Percentiles rank a stretch among this genome's conserved stretches.
Evolutionary conservation across 2,113 vertebrate genomes (phyloP).

Genomic region (Fregata magnificens): DNA sequence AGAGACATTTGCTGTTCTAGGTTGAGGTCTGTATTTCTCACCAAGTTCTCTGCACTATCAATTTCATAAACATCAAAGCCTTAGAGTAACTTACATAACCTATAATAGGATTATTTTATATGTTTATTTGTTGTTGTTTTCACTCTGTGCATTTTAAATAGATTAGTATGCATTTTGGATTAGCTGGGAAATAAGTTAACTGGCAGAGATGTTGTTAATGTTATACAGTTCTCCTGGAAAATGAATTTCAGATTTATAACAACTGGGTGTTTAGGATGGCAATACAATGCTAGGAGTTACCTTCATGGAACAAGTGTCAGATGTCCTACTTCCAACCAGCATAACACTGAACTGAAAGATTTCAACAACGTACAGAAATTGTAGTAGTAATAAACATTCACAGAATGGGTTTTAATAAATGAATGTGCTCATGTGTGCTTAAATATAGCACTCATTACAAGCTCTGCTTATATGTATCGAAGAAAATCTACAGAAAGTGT

Average conservation of each 20-base stretch:
- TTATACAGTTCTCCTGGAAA: background rate
- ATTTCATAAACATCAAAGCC: background rate
- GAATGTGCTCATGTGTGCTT: background rate
- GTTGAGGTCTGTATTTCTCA: background rate
- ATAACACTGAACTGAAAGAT: background rate
- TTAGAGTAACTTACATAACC: background rate
- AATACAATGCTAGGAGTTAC: background rate
- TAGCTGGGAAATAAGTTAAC: background rate
- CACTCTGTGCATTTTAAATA: background rate
- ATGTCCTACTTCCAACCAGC: background rate
- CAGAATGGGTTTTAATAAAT: background rate
- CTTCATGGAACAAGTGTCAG: background rate
- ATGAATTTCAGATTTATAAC: background rate
- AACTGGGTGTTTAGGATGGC: background rate
- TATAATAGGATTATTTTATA: background rate
- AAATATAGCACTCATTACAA: background rate
- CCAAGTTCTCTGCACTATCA: background rate
- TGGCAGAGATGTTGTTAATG: background rate
- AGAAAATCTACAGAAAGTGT: background rate
- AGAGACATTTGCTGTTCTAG: background rate
- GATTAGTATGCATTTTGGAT: background rate
- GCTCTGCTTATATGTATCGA: background rate
- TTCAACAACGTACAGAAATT: background rate
- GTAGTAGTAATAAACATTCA: background rate
- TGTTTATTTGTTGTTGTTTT: background rate